Percentiles rank a stretch among this genome's conserved stretches.
phyloP scores from a whole-genome alignment of 2,888 invertebrate genomes.

The Netelia virgata region DNA sequence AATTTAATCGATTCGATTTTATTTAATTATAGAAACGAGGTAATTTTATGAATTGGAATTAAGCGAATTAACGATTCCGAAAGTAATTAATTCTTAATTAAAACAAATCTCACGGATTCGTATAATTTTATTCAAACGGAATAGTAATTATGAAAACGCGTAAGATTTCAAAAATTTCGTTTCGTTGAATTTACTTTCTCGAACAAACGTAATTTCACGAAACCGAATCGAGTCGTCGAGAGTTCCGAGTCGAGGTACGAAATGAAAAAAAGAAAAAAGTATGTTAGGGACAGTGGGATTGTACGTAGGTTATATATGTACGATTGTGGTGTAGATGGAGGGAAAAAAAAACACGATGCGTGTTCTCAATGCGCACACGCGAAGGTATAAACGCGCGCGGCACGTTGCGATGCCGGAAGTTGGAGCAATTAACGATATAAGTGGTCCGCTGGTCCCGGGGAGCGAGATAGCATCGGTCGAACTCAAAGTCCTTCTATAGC shows the following conservation, averaged over 20 bases:
- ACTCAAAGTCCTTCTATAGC: conserved; percentile 76
- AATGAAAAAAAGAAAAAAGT: not conserved
- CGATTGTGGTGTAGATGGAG: conserved; percentile 14
- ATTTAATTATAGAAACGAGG: too few relatives aligned
- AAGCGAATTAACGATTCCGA: too few relatives aligned
- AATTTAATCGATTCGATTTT: not conserved
- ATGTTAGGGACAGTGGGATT: conserved; percentile 41
- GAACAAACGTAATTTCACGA: not conserved
- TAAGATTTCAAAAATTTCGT: not conserved
- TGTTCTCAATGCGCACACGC: conserved; percentile 73
- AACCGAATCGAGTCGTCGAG: not conserved
- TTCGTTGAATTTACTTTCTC: not conserved
- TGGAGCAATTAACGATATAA: conserved; percentile 85
- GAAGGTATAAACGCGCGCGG: conserved; percentile 73
- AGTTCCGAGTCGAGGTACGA: not conserved
- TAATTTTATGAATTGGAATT: too few relatives aligned
- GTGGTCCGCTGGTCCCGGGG: conserved; percentile 84
- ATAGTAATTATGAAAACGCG: not conserved
- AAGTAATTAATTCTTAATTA: too few relatives aligned
- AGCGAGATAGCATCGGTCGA: conserved; percentile 81
- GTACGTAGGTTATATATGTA: conserved; percentile 5
- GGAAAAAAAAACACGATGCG: conserved; percentile 51
- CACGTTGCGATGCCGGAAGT: conserved; percentile 78
- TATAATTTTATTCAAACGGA: too few relatives aligned
- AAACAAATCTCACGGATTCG: too few relatives aligned